Percentiles rank a stretch among this genome's conserved stretches.
Conservation (phyloP, 2,888 invertebrate species). For the Xylocampa areola region DNA sequence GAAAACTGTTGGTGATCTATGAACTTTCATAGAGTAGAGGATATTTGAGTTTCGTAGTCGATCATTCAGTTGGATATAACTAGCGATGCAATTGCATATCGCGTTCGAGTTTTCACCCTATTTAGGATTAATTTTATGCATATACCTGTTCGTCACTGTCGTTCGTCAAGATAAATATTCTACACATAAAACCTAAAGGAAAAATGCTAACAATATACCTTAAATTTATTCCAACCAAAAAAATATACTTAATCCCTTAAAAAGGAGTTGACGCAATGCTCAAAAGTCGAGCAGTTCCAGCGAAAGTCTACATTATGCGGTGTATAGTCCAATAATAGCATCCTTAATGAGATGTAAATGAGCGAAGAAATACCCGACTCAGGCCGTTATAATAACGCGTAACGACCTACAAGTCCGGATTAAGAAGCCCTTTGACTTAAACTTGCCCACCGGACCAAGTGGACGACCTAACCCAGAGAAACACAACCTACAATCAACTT, state of each 20-base stretch:
- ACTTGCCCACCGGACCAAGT: constrained; percentile 80
- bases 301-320: constrained; percentile 70
- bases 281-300: constrained; percentile 54
- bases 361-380: constrained; percentile 87
- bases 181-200: constrained; percentile 21
- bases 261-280: constrained; percentile 56
- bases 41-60: constrained; percentile 4
- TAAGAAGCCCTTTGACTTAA: constrained; percentile 90
- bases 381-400: constrained; percentile 89
- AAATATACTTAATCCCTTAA: constrained; percentile 37
- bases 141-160: no score
- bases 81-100: no score
- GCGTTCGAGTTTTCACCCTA: no score
- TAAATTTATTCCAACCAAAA: constrained; percentile 27
- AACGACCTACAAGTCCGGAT: constrained; percentile 90
- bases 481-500: constrained; percentile 59
- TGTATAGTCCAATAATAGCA: constrained; percentile 84
- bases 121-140: no score
- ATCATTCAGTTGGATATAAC: no score
- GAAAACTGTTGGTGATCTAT: constrained; percentile 7
- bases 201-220: constrained; percentile 25
- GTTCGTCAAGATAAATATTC: background rate
- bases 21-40: background rate
- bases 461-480: constrained; percentile 68
- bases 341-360: constrained; percentile 90